Evolutionary conservation across 2,888 invertebrate genomes (phyloP).

Genomic region (Zaprionus lineosus): DNA sequence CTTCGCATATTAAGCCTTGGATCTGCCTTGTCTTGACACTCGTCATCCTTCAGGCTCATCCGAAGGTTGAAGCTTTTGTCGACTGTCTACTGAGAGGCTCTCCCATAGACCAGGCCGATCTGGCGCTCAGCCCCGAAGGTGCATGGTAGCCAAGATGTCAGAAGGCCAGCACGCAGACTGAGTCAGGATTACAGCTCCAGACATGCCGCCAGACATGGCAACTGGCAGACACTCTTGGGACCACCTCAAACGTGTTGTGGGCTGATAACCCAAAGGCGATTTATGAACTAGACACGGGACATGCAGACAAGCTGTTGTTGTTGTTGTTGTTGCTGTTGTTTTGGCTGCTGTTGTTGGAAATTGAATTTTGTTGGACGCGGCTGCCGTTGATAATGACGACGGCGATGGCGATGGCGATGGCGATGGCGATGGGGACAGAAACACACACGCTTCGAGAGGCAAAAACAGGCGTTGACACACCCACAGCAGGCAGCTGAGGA

Average conservation of each 20-base stretch:
- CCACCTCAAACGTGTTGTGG: constrained; percentile 42
- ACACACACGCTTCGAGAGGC: constrained; percentile 15
- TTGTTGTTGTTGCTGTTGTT: constrained; percentile 22
- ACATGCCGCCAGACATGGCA: not conserved
- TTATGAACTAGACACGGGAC: constrained; percentile 18
- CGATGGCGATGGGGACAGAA: no score
- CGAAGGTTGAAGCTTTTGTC: no score
- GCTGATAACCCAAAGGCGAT: constrained; percentile 29
- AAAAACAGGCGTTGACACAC: constrained; percentile 37
- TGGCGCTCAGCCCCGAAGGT: no score
- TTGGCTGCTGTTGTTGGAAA: constrained; percentile 40
- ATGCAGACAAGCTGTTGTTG: constrained; percentile 16
- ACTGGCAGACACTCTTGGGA: constrained; percentile 9
- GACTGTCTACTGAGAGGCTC: no score
- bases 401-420: constrained; percentile 8
- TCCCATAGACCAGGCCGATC: no score
- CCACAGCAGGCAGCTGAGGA: constrained; percentile 31
- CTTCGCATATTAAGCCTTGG: no score
- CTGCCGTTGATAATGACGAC: constrained; percentile 16
- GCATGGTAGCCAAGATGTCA: no score
- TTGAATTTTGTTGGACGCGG: constrained; percentile 35
- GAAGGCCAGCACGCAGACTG: no score
- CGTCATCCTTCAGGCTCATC: no score
- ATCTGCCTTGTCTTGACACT: no score
- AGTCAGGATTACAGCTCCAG: no score